These are phyloP conservation scores for Chinchilla lanigera DNA, from an alignment of 2,113 vertebrate species.

Conservation along the genomic window DNA sequence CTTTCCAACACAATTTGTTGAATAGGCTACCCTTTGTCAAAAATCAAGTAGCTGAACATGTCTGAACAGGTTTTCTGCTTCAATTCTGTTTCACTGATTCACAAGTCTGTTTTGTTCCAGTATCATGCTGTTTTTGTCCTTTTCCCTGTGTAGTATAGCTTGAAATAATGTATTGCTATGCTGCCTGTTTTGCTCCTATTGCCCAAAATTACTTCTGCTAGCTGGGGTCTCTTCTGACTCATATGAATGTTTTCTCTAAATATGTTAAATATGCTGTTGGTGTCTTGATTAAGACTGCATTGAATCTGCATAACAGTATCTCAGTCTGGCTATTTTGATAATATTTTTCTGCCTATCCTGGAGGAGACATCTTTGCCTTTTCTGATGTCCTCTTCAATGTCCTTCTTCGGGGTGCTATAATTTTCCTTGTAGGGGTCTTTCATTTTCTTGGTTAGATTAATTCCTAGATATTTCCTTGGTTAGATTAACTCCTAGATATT, in stretches of 20 bases:
- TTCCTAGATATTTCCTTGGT: background rate
- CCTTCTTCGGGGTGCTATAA: background rate
- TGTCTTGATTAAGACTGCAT: background rate
- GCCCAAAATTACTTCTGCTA: too few relatives aligned
- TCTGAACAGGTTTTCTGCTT: background rate
- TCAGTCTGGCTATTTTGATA: background rate
- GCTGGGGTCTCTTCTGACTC: background rate
- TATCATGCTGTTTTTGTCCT: background rate
- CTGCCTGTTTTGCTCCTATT: background rate
- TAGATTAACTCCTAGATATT: background rate
- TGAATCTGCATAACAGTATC: background rate
- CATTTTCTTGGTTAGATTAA: background rate
- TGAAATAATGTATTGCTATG: background rate
- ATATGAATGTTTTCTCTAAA: background rate
- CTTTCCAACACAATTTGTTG: background rate
- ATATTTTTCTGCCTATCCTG: background rate
- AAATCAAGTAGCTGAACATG: background rate
- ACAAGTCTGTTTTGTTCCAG: background rate
- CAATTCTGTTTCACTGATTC: background rate
- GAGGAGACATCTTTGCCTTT: background rate
- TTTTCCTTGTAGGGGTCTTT: background rate
- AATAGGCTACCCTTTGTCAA: background rate
- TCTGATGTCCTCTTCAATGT: background rate
- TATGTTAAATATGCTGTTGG: background rate
- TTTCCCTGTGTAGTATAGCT: background rate